Percentiles rank a stretch among this genome's conserved stretches.
phyloP scores from a whole-genome alignment of 1,140 invertebrate genomes.

The Cyclina sinensis region DNA sequence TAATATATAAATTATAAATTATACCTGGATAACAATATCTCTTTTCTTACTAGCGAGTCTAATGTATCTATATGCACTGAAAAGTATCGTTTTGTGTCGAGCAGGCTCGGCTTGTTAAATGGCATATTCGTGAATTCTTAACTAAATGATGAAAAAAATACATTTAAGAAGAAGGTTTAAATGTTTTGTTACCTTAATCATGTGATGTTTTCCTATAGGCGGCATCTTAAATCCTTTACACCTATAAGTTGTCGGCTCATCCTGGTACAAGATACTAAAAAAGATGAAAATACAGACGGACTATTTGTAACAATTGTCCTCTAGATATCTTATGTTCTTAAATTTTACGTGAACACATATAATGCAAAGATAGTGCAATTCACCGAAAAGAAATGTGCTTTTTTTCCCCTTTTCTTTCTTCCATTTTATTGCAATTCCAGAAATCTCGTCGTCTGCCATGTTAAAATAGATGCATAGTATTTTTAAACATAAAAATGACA shows the following conservation, averaged over 20 bases:
- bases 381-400: not conserved
- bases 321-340: not conserved
- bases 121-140: too few relatives aligned
- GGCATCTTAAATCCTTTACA: conserved; percentile 56
- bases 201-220: conserved; percentile 58
- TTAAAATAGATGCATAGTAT: not conserved
- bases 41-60: too few relatives aligned
- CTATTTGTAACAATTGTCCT: not conserved
- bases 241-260: conserved; percentile 49
- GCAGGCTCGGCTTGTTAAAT: too few relatives aligned
- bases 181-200: conserved; percentile 57
- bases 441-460: too few relatives aligned
- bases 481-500: not conserved
- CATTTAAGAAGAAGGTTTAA: not conserved
- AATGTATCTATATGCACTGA: too few relatives aligned
- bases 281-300: not conserved
- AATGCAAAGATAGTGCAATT: too few relatives aligned
- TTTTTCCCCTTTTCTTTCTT: not conserved
- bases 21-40: too few relatives aligned
- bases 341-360: too few relatives aligned
- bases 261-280: conserved; percentile 59
- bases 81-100: too few relatives aligned
- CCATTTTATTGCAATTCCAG: not conserved
- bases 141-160: not conserved
- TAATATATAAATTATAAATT: not conserved